Conservation (phyloP, 2,113 vertebrate genomes). For the Rynchops niger region DNA sequence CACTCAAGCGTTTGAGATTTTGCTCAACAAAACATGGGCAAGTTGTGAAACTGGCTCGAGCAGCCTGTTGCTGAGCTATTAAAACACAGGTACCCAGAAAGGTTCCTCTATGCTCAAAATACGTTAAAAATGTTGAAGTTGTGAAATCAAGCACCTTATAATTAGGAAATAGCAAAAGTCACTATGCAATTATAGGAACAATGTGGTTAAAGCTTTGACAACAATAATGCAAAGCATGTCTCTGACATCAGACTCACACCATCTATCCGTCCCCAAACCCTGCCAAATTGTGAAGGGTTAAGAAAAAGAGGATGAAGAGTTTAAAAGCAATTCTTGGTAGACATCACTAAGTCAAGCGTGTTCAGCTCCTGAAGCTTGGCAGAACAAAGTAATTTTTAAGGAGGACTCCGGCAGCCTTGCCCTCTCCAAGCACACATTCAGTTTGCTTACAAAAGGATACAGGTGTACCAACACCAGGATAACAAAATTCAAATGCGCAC, state of each 20-base stretch:
- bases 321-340: neutral
- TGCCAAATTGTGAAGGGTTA: too few relatives aligned
- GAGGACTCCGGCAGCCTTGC: neutral
- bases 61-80: neutral
- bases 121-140: fast-evolving
- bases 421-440: neutral
- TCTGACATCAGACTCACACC: neutral
- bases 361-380: neutral
- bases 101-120: neutral
- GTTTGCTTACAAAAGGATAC: neutral
- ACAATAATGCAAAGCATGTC: fast-evolving
- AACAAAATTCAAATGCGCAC: neutral
- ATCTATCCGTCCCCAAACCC: neutral
- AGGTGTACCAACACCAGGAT: neutral
- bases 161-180: neutral
- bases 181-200: neutral
- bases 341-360: neutral
- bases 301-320: neutral
- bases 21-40: neutral
- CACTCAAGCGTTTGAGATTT: neutral
- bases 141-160: neutral
- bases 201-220: neutral
- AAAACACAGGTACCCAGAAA: neutral
- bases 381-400: neutral
- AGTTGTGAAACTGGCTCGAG: neutral